Evolutionary conservation across 1,140 invertebrate species (phyloP), one percentile per base, ranked within the genome.

Genomic region (Myzus persicae): DNA sequence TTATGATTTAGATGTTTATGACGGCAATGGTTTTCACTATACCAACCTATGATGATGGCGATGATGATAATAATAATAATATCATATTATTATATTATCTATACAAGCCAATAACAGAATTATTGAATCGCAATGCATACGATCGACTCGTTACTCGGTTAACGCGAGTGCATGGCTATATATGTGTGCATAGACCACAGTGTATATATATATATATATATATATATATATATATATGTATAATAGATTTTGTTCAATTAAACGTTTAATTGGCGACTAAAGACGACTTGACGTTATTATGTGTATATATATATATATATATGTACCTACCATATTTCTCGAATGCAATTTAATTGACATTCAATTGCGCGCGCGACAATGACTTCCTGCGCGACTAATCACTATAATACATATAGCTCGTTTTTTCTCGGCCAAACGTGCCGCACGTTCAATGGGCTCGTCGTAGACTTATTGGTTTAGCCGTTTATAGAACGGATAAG

Each of bases 291-390:
- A 84, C 40, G 24, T 40, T 42, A 14, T 40, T 40, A 76, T 26
- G 24, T 11, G 9, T 26, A 2, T 40, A 51, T 51, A 51, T 51
- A 24, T 51, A 51, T 22, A 22, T 51, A 51, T 22, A 22, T 18
- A 46, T 1, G 4, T 48, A 51, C 1, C 46, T 82, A 38, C 81
- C 24, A 40, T 84, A 84, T 11, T 40, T 84, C 20, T 84, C 22
- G n/a, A 87, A 87, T 44, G 42, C 84, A 14, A 87, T 44, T 84
- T 87, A 87, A 87, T 87, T 87, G 84, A 46, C 84, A 44, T 87
- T 87, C 84, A 84, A 84, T 84, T 84, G 40, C 82, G 84, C 42
- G 40, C 84, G 40, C 40, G 40, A 85, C 82, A 87, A 87, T 87
- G 40, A 87, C 84, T 87, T 44, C 40, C 84, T 44, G 42, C 26